phyloP scores from a whole-genome alignment of 2,113 vertebrate genomes.

The Chrysochloris asiatica region DNA sequence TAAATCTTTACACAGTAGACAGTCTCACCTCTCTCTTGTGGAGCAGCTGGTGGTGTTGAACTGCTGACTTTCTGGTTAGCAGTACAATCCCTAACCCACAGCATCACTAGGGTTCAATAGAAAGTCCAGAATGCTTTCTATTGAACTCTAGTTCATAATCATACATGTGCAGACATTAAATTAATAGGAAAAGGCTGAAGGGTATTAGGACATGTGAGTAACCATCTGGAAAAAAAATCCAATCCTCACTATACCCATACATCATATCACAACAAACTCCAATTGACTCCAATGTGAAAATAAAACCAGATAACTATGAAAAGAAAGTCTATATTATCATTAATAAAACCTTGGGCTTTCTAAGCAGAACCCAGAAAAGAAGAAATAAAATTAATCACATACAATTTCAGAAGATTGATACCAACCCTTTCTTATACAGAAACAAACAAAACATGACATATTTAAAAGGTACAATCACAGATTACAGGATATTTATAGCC shows the following conservation, averaged over 20 bases:
- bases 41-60: too few species aligned
- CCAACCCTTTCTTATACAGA: background rate
- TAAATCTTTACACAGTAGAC: too few species aligned
- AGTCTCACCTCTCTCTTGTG: too few species aligned
- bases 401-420: conserved; percentile 1
- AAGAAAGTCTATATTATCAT: background rate
- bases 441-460: background rate
- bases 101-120: too few species aligned
- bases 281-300: background rate
- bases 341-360: conserved; percentile 12
- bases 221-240: background rate
- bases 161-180: background rate
- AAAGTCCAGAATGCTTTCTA: too few species aligned
- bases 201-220: background rate
- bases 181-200: background rate
- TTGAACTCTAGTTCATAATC: too few species aligned
- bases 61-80: too few species aligned
- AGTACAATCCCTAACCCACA: too few species aligned
- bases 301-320: background rate
- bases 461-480: conserved; percentile 15
- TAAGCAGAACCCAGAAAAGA: background rate
- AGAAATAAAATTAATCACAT: background rate
- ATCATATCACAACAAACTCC: background rate
- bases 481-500: background rate
- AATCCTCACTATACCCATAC: background rate